A percentile compares a stretch with the other conserved stretches of the same genome.
Conservation (phyloP, 2,113 vertebrate species). For the Gobio gobio region DNA sequence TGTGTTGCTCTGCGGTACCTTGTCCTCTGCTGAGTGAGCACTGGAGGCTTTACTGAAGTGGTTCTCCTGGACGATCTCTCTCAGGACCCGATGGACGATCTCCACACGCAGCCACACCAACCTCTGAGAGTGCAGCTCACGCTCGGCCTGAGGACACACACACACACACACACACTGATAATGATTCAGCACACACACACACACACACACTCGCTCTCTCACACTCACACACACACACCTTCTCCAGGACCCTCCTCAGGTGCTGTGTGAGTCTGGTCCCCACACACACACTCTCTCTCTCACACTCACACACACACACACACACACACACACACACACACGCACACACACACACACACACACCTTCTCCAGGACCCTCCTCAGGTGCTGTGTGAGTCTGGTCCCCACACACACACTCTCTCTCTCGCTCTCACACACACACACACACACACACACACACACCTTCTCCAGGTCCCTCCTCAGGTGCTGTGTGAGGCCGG, state of each 20-base stretch:
- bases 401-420: no score
- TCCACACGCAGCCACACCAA: conserved; percentile 80
- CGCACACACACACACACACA: no score
- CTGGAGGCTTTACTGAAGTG: conserved; percentile 70
- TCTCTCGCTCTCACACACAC: no score
- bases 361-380: no score
- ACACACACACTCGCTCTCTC: no score
- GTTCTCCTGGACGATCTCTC: conserved; percentile 81
- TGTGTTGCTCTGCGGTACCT: conserved; percentile 63
- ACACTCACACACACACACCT: conserved; percentile 61
- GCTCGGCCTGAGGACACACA: conserved; percentile 69
- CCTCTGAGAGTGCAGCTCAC: conserved; percentile 76
- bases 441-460: no score
- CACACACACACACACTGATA: not conserved
- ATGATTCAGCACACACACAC: not conserved
- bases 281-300: conserved; percentile 47
- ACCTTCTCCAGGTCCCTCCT: conserved; percentile 80
- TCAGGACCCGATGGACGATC: conserved; percentile 74
- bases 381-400: no score
- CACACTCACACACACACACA: conserved; percentile 41
- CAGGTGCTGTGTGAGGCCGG: conserved; percentile 75
- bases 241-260: conserved; percentile 77
- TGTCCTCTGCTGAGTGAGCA: conserved; percentile 72
- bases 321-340: no score
- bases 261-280: conserved; percentile 78